These are phyloP conservation scores for Agonopterix arenella DNA, from an alignment of 2,888 invertebrate species.

Conservation along the genomic window DNA sequence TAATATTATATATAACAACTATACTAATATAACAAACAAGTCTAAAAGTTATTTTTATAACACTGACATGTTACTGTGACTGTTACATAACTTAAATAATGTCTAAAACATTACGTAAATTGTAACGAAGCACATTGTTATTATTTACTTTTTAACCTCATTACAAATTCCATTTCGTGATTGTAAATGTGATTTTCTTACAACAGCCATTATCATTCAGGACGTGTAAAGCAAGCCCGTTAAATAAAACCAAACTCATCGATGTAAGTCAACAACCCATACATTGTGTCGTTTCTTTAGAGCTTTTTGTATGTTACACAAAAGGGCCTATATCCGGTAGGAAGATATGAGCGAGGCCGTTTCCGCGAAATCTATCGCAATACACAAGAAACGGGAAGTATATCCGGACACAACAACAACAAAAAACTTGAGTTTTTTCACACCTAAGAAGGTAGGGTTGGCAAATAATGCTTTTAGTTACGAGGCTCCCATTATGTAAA, in stretches of 20 bases:
- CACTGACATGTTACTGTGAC: too few relatives aligned
- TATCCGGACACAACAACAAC: constrained; percentile 63
- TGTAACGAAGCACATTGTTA: neutral
- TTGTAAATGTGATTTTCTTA: constrained; percentile 37
- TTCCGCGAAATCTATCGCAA: constrained; percentile 70
- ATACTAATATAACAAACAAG: too few relatives aligned
- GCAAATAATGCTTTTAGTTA: constrained; percentile 9
- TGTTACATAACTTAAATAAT: too few relatives aligned
- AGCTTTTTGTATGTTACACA: constrained; percentile 59
- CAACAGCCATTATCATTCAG: constrained; percentile 20
- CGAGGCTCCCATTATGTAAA: too few relatives aligned
- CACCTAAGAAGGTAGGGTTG: constrained; percentile 41
- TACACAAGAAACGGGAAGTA: constrained; percentile 70
- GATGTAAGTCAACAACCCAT: constrained; percentile 60
- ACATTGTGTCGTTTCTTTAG: constrained; percentile 34
- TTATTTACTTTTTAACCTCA: constrained; percentile 15
- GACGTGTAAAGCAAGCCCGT: constrained; percentile 13
- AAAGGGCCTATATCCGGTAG: constrained; percentile 68
- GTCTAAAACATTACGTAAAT: neutral
- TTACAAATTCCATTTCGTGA: constrained; percentile 35
- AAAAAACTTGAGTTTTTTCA: constrained; percentile 51
- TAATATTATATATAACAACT: too few relatives aligned
- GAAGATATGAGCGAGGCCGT: constrained; percentile 47
- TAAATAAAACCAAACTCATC: constrained; percentile 22
- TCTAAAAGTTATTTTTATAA: too few relatives aligned